Conservation (phyloP, 1,140 invertebrate genomes). For the Charaxes varanes region DNA sequence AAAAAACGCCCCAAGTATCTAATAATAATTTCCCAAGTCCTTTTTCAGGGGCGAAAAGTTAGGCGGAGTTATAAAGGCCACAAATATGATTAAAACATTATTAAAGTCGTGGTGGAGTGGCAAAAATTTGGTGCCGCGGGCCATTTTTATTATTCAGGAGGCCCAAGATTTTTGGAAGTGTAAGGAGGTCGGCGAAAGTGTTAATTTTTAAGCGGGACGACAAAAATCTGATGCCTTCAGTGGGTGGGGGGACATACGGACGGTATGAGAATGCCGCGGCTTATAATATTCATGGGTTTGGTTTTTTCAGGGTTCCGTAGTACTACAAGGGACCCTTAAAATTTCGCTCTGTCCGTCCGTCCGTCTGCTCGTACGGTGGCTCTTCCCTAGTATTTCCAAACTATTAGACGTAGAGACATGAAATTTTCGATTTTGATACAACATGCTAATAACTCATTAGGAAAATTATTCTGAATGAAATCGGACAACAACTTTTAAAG, state of each 20-base stretch:
- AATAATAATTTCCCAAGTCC: slow-evolving; percentile 17
- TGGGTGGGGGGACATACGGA: slow-evolving; percentile 24
- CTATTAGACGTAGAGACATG: too few species aligned
- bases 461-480: too few species aligned
- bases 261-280: not conserved
- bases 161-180: slow-evolving; percentile 39
- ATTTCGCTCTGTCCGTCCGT: too few species aligned
- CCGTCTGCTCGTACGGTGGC: too few species aligned
- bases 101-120: slow-evolving; percentile 36
- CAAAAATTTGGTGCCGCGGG: slow-evolving; percentile 29
- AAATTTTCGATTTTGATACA: too few species aligned
- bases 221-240: slow-evolving; percentile 38
- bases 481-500: too few species aligned
- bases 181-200: slow-evolving; percentile 39
- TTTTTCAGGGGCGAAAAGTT: slow-evolving; percentile 4
- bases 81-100: slow-evolving; percentile 62
- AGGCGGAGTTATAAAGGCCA: slow-evolving; percentile 22
- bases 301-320: too few species aligned
- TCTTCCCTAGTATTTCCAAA: too few species aligned
- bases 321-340: too few species aligned
- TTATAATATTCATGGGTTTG: too few species aligned
- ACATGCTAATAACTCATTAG: too few species aligned
- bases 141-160: slow-evolving; percentile 54
- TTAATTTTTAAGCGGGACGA: slow-evolving; percentile 58
- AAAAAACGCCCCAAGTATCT: slow-evolving; percentile 14